Conservation (phyloP, 2,888 invertebrate genomes). For the Mermis nigrescens region DNA sequence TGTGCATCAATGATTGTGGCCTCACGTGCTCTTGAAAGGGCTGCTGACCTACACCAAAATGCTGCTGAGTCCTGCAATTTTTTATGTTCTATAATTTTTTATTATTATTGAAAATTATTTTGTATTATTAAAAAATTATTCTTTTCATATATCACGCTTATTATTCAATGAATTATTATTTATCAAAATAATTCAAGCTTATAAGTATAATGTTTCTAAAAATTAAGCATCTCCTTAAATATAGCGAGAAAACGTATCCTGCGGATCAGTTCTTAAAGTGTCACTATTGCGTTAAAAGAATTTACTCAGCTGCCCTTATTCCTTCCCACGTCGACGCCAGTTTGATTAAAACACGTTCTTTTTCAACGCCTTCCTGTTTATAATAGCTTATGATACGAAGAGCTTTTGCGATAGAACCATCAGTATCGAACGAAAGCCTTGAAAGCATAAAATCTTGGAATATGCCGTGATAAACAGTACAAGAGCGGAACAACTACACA, state of each 20-base stretch:
- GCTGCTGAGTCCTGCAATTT: no score
- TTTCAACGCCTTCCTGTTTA: slow-evolving; percentile 64
- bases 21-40: no score
- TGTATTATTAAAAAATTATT: no score
- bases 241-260: slow-evolving; percentile 9
- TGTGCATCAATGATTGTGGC: no score
- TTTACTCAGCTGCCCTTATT: slow-evolving; percentile 81
- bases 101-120: no score
- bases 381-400: slow-evolving; percentile 68
- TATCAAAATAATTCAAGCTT: no score
- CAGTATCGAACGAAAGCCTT: slow-evolving; percentile 79
- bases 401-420: slow-evolving; percentile 73
- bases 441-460: slow-evolving; percentile 16
- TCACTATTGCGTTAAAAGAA: slow-evolving; percentile 10
- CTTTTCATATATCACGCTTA: no score
- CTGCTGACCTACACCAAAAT: no score
- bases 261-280: not conserved
- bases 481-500: not conserved
- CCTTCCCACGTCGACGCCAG: slow-evolving; percentile 98
- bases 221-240: no score
- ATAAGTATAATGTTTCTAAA: no score
- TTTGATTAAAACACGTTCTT: slow-evolving; percentile 86
- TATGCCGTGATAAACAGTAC: not conserved
- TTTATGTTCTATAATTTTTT: no score
- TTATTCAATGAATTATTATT: no score